Percentiles rank a stretch among this genome's conserved stretches.
Evolutionary conservation across 2,113 vertebrate genomes (phyloP).

Genomic region (Oreochromis aureus): DNA sequence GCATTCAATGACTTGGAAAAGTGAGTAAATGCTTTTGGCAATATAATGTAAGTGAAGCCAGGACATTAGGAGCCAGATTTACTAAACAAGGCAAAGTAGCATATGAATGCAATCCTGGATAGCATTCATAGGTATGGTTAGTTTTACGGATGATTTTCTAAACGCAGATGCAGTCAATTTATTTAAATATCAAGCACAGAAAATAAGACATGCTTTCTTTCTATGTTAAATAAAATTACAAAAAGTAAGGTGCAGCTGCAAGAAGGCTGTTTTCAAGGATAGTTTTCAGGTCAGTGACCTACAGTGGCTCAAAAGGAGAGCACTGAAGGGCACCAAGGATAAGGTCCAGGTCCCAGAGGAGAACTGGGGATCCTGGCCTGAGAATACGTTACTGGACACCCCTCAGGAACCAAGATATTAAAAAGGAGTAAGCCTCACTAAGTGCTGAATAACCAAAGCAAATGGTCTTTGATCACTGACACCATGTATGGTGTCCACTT

Average conservation of each 20-base stretch:
- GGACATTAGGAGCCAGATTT: neutral
- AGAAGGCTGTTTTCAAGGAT: neutral
- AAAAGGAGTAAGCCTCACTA: neutral
- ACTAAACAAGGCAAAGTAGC: neutral
- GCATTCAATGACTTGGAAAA: neutral
- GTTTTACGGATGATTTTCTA: neutral
- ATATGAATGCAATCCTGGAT: neutral
- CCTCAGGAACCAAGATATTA: neutral
- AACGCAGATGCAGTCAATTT: neutral
- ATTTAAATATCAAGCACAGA: neutral
- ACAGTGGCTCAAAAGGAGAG: neutral
- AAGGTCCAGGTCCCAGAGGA: neutral
- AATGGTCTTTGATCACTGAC: neutral
- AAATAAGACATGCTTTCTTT: neutral
- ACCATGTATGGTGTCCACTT: neutral
- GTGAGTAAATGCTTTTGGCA: neutral
- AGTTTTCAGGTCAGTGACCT: neutral
- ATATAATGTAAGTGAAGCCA: neutral
- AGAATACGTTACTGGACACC: neutral
- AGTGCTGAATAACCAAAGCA: neutral
- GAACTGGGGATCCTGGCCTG: neutral
- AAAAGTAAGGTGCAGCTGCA: neutral
- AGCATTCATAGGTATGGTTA: neutral
- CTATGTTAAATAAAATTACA: neutral
- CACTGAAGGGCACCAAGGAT: neutral